These are phyloP conservation scores for Drosophila subpulchrella DNA, from an alignment of 1,140 invertebrate species.

Conservation along the genomic window DNA sequence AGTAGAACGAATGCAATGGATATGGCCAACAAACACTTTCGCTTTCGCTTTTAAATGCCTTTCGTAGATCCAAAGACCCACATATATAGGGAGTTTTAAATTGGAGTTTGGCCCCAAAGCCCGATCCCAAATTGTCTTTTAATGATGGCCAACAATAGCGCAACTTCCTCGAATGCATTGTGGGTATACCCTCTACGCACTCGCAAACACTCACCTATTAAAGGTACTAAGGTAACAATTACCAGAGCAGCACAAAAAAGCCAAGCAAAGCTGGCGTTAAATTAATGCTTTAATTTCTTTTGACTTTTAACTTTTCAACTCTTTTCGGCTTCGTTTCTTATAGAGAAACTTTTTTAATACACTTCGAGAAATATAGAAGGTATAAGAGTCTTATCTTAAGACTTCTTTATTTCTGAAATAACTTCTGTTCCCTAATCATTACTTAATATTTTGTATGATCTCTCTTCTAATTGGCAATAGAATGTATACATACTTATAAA, in stretches of 20 bases:
- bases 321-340: conserved; percentile 22
- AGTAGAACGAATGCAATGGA: conserved; percentile 37
- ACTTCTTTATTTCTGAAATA: not conserved
- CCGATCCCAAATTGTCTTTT: conserved; percentile 56
- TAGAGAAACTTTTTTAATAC: conserved; percentile 30
- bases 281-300: conserved; percentile 62
- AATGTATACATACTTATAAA: too few species aligned
- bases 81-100: conserved; percentile 10
- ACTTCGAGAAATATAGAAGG: conserved; percentile 10
- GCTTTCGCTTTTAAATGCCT: conserved; percentile 43
- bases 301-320: conserved; percentile 53
- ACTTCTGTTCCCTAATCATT: too few species aligned
- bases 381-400: not conserved
- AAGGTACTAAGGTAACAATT: conserved; percentile 51
- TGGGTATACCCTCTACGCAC: conserved; percentile 19
- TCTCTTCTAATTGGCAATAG: too few species aligned
- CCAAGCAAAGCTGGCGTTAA: conserved; percentile 51
- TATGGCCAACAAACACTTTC: conserved; percentile 53
- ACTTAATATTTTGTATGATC: too few species aligned
- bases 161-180: conserved; percentile 62
- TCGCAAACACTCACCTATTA: conserved; percentile 25
- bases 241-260: conserved; percentile 44
- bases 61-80: conserved; percentile 5
- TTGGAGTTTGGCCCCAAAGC: conserved; percentile 28
- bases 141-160: conserved; percentile 56